Evolutionary conservation across 64 coral and sea anemone species (phyloP).

Genomic region (Hydrozoanthus tunicans): DNA sequence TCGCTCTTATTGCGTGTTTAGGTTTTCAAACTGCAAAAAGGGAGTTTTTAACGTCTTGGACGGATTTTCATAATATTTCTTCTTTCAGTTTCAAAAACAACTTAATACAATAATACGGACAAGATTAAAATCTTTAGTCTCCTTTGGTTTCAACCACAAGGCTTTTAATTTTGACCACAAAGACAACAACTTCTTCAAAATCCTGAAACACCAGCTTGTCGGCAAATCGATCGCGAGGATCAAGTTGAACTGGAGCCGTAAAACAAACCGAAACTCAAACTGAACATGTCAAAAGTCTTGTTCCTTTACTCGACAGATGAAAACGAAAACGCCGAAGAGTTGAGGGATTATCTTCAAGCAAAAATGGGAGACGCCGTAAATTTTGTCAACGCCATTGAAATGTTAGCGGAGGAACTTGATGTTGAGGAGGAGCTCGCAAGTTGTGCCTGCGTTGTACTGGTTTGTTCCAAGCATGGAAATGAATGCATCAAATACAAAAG

Average conservation of each 20-base stretch:
- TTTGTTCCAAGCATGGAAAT: conserved; percentile 33
- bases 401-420: conserved; percentile 49
- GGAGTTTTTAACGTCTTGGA: not conserved
- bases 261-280: no score
- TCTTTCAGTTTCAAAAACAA: conserved; percentile 8
- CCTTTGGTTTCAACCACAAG: conserved; percentile 57
- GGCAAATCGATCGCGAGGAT: no score
- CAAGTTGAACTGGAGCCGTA: no score
- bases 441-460: conserved; percentile 27
- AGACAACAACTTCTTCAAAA: conserved; percentile 55
- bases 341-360: conserved; percentile 54
- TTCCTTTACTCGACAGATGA: conserved; percentile 58
- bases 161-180: conserved; percentile 63
- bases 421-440: conserved; percentile 13
- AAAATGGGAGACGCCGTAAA: conserved; percentile 61
- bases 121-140: not conserved
- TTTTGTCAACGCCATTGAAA: conserved; percentile 37
- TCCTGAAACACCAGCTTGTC: not conserved
- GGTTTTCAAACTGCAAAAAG: not conserved
- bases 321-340: conserved; percentile 51
- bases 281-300: conserved; percentile 19
- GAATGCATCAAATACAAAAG: conserved; percentile 37
- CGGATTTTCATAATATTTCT: no score
- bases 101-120: not conserved
- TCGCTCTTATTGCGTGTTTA: no score